Evolutionary conservation across 2,797 vertebrate genomes (phyloP).

Genomic region (Pseudocheirus occidentalis): DNA sequence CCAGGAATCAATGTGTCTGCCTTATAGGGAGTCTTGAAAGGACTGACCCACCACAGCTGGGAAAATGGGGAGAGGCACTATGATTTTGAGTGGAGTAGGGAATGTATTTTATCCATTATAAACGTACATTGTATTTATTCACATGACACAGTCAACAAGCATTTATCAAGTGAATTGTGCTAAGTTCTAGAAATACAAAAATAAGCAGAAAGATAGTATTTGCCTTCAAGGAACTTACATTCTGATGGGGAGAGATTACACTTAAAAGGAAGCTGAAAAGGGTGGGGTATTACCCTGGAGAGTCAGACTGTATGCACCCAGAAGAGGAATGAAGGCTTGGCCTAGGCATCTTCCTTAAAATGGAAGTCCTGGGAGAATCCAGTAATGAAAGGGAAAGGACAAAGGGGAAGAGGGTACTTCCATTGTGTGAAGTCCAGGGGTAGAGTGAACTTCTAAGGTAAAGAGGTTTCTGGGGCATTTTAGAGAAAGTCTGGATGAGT

Average conservation of each 20-base stretch:
- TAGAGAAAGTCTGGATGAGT: not conserved
- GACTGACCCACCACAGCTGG: not conserved
- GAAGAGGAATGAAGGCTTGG: not conserved
- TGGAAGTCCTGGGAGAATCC: not conserved
- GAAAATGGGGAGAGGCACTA: not conserved
- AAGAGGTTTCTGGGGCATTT: not conserved
- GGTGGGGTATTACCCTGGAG: not conserved
- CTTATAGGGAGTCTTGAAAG: not conserved
- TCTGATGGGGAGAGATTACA: not conserved
- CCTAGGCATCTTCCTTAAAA: not conserved
- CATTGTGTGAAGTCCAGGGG: not conserved
- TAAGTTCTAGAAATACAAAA: not conserved
- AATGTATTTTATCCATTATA: not conserved
- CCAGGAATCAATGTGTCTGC: not conserved
- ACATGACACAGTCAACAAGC: not conserved
- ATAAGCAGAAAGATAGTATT: not conserved
- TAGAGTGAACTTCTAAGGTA: not conserved
- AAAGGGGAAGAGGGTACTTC: not conserved
- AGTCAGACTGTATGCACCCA: not conserved
- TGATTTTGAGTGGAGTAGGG: not conserved
- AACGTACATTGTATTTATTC: not conserved
- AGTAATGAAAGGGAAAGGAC: not conserved
- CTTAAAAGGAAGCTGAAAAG: not conserved
- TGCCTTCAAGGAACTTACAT: not conserved
- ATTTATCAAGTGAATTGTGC: not conserved